Percentiles rank a stretch among this genome's conserved stretches.
Conservation (phyloP, 2,888 invertebrate genomes). For the Agrochola circellaris region DNA sequence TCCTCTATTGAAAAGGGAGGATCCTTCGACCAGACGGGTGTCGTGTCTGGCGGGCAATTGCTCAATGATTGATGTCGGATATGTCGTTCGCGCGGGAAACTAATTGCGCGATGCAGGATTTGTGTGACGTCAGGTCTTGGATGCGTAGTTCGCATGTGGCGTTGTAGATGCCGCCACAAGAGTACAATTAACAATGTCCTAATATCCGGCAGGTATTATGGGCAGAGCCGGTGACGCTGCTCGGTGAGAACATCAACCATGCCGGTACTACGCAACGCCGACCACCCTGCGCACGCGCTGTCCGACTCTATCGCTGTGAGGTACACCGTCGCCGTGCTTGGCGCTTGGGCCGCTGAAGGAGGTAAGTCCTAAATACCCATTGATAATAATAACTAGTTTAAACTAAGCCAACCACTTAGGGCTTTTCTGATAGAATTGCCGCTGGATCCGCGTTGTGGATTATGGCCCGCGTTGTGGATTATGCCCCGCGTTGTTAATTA, state of each 20-base stretch:
- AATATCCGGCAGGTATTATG: constrained; percentile 77
- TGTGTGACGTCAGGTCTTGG: too few relatives aligned
- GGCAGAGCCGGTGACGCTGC: constrained; percentile 63
- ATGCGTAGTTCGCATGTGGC: too few relatives aligned
- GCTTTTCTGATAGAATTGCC: background rate
- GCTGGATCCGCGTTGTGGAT: background rate
- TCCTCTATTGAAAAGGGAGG: too few relatives aligned
- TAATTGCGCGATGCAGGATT: too few relatives aligned
- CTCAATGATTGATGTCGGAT: too few relatives aligned
- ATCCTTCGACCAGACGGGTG: too few relatives aligned
- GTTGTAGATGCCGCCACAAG: too few relatives aligned
- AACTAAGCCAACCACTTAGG: background rate
- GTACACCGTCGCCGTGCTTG: constrained; percentile 84
- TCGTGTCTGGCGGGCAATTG: too few relatives aligned
- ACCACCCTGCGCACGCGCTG: constrained; percentile 79
- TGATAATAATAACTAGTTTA: background rate
- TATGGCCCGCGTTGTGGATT: background rate
- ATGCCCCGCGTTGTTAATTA: background rate
- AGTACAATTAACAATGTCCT: background rate
- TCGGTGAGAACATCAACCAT: constrained; percentile 74
- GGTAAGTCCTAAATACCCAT: constrained; percentile 70
- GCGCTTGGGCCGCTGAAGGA: constrained; percentile 84
- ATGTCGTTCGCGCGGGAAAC: fast-evolving
- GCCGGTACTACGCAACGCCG: constrained; percentile 85
- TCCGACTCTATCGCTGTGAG: constrained; percentile 81